Conservation (phyloP, 2,888 invertebrate genomes). For the Gnatocerus cornutus region DNA sequence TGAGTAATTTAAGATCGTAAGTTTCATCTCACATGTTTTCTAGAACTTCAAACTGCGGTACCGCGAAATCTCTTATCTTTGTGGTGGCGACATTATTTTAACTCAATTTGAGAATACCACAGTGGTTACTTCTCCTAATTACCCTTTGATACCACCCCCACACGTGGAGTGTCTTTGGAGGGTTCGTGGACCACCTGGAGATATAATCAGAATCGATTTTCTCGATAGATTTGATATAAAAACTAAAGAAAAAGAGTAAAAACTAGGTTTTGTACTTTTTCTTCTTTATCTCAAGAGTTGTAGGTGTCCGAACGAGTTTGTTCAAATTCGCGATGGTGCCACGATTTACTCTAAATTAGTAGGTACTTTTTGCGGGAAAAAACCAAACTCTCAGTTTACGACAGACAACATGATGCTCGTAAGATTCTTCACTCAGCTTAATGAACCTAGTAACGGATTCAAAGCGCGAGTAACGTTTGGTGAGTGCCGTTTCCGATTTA, state of each 20-base stretch:
- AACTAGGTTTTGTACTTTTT: no score
- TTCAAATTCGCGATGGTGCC: conserved; percentile 90
- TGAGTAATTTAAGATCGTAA: neutral
- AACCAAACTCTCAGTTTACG: conserved; percentile 77
- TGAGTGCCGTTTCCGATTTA: conserved; percentile 23
- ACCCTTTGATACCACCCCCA: conserved; percentile 85
- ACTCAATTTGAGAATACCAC: conserved; percentile 71
- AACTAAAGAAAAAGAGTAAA: conserved; percentile 67
- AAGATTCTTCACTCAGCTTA: conserved; percentile 80
- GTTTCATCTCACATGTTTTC: neutral
- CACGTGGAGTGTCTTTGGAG: conserved; percentile 90
- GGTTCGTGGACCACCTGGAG: conserved; percentile 82
- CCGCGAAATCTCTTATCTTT: conserved; percentile 78
- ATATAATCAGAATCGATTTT: conserved; percentile 85
- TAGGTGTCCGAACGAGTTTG: conserved; percentile 75
- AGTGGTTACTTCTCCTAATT: conserved; percentile 84
- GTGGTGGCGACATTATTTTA: conserved; percentile 80
- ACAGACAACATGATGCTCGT: conserved; percentile 81
- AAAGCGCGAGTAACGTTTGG: conserved; percentile 80
- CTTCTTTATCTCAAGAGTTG: no score
- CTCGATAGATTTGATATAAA: conserved; percentile 81
- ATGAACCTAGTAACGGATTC: conserved; percentile 85
- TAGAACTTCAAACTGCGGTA: conserved; percentile 68
- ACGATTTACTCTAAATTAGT: conserved; percentile 79
- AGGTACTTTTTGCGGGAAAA: conserved; percentile 76